Evolutionary conservation across 2,797 vertebrate species (phyloP).

Genomic region (Sciurus carolinensis): DNA sequence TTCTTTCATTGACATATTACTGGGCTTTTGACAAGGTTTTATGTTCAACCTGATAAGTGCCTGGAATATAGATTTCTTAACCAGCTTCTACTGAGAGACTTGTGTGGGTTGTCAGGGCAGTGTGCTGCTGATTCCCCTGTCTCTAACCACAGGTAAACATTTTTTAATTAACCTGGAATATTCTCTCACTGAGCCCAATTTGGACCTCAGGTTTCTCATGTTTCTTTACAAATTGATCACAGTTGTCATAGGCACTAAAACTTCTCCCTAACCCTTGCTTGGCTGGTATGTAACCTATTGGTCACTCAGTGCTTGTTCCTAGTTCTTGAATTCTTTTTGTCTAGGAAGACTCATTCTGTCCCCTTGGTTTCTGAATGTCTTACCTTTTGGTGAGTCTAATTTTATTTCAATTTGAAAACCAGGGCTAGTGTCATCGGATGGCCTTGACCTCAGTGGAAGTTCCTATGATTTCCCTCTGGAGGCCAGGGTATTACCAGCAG

Average conservation of each 20-base stretch:
- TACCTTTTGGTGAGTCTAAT: background rate
- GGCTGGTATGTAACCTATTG: background rate
- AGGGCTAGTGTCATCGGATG: background rate
- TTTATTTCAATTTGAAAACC: background rate
- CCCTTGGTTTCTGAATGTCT: background rate
- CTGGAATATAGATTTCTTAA: constrained; percentile 28
- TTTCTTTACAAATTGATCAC: background rate
- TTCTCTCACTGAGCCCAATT: background rate
- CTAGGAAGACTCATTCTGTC: background rate
- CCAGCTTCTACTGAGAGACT: background rate
- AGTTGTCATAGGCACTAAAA: background rate
- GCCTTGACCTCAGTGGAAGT: background rate
- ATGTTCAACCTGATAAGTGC: background rate
- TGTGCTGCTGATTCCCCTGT: background rate
- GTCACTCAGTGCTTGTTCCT: background rate
- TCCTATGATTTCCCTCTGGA: constrained; percentile 43
- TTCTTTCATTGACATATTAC: background rate
- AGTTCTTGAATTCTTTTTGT: background rate
- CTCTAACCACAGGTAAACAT: background rate
- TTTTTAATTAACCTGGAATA: background rate
- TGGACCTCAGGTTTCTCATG: background rate
- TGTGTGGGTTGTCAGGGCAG: background rate
- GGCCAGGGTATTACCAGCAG: background rate
- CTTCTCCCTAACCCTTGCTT: background rate
- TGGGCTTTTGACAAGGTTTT: constrained; percentile 4